Evolutionary conservation across 2,888 invertebrate genomes (phyloP).

Genomic region (Blastobasis lacticolella): DNA sequence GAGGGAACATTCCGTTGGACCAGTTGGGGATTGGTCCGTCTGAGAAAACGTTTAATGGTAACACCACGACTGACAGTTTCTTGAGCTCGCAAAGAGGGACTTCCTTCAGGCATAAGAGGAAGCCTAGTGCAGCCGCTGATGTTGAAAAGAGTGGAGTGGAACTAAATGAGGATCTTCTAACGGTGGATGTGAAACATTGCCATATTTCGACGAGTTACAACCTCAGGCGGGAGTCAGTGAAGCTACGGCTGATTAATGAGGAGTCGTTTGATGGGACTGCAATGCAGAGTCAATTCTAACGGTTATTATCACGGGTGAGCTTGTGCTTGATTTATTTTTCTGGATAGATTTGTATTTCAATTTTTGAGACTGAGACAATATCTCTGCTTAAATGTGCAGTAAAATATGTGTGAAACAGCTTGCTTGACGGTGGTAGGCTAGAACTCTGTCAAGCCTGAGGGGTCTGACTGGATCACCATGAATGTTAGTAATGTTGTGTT

Average conservation of each 20-base stretch:
- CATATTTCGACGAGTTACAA: constrained; percentile 69
- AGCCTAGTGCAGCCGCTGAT: constrained; percentile 76
- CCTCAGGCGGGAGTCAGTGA: constrained; percentile 60
- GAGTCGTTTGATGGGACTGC: constrained; percentile 62
- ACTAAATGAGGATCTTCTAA: constrained; percentile 56
- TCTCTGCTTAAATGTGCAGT: too few species aligned
- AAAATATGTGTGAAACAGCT: too few species aligned
- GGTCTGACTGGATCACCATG: too few species aligned
- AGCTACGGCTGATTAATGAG: constrained; percentile 61
- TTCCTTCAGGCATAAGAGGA: constrained; percentile 69
- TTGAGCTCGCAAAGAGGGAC: constrained; percentile 70
- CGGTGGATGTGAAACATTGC: constrained; percentile 64
- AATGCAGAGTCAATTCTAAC: constrained; percentile 68
- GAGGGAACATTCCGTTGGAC: constrained; percentile 65
- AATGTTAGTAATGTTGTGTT: too few species aligned
- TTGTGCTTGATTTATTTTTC: constrained; percentile 1
- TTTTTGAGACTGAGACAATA: background rate
- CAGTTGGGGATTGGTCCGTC: constrained; percentile 72
- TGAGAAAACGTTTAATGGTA: constrained; percentile 84
- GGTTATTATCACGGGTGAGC: constrained; percentile 57
- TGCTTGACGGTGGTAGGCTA: too few species aligned
- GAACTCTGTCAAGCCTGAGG: too few species aligned
- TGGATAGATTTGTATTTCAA: background rate
- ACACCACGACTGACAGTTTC: constrained; percentile 80
- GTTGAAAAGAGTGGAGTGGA: constrained; percentile 73